Evolutionary conservation across 2,113 vertebrate species (phyloP), one percentile per base, ranked within the genome.

Genomic region (Catharus minimus): DNA sequence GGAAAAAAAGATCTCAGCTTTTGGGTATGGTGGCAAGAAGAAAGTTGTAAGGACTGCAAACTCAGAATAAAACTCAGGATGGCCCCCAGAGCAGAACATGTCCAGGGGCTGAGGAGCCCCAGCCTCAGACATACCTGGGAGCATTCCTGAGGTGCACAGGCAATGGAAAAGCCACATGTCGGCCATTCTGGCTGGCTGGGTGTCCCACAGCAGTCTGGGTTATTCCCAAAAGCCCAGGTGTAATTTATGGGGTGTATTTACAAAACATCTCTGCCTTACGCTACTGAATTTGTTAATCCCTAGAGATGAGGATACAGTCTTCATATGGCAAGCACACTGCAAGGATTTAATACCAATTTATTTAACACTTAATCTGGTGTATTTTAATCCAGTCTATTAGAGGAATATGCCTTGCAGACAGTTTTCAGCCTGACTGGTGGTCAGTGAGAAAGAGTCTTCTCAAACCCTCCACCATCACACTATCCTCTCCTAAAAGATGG

Each of bases 161-260:
- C 76, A 62, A 88, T 81, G 80, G 64, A 93, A 92, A 95, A 95
- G 88, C 88, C 94, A 52, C 82, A 32, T 6, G 30, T 8, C 69
- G 86, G 43, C 72, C 73, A 60, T 66, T 41, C 55, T 3, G 3
- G 14, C 73, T 39, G 52, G 39, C 53, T 67, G 41, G 13, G 36
- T 32, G 61, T 80, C 86, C 75, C 90, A 74, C 71, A 49, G 52
- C 3, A 8, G 61, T 3, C 61, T 85, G 85, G 64, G 65, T 22
- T 47, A 32, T 23, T 82, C 90, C 58, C 65, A 41, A 57, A 84
- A 64, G 20, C 39, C 64, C 39, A 2, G 2, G 5, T 64, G 82
- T 46, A 65, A 92, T 92, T 95, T 92, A 91, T 61, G 33, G 83
- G 44, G 6, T 86, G 41, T 91, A 46, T 94, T 95, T 86, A 78